Evolutionary conservation across 2,888 invertebrate species (phyloP).

Genomic region (Dryomyza anilis): DNA sequence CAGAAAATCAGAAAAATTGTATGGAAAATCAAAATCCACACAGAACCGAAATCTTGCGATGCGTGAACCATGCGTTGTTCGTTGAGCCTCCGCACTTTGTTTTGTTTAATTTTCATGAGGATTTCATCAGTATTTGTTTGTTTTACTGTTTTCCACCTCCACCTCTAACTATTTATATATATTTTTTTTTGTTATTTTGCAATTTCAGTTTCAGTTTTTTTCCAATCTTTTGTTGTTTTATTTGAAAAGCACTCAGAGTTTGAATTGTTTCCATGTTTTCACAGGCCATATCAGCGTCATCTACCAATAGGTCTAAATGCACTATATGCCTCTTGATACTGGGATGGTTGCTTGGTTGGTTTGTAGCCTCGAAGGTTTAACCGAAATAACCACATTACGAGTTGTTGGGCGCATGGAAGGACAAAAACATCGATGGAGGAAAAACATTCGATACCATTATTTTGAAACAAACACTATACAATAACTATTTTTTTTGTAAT

Average conservation of each 20-base stretch:
- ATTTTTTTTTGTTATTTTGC: slow-evolving; percentile 13
- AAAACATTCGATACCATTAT: too few species aligned
- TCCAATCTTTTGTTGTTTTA: slow-evolving; percentile 40
- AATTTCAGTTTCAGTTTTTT: too few species aligned
- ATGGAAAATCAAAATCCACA: slow-evolving; percentile 18
- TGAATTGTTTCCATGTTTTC: slow-evolving; percentile 55
- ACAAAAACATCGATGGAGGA: slow-evolving; percentile 14
- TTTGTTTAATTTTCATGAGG: slow-evolving; percentile 55
- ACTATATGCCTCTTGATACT: background rate
- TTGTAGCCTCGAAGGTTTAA: too few species aligned
- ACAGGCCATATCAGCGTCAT: background rate
- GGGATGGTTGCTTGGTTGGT: background rate
- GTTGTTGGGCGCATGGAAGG: background rate
- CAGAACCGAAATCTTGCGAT: slow-evolving; percentile 58
- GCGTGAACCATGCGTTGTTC: slow-evolving; percentile 49
- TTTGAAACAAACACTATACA: too few species aligned
- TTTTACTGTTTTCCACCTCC: slow-evolving; percentile 29
- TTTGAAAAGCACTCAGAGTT: slow-evolving; percentile 61
- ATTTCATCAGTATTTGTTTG: slow-evolving; percentile 1
- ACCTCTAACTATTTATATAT: slow-evolving; percentile 30
- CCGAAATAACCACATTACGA: background rate
- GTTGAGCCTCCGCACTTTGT: slow-evolving; percentile 42
- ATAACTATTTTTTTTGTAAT: too few species aligned
- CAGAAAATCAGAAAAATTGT: slow-evolving; percentile 33
- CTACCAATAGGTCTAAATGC: slow-evolving; percentile 35